phyloP scores from a whole-genome alignment of 1,140 invertebrate genomes.

The Drosophila punjabiensis region DNA sequence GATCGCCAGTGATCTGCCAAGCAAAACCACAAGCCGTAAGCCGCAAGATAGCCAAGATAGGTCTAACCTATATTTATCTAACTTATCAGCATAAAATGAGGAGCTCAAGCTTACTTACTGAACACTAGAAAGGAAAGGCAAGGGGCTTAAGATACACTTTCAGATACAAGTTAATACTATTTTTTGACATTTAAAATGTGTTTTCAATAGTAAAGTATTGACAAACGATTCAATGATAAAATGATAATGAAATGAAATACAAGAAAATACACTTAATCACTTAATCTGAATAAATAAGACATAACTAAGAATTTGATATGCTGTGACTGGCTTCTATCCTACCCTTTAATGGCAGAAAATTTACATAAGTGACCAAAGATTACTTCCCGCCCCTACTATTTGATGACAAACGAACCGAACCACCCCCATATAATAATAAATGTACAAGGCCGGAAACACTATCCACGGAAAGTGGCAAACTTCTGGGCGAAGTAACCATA shows the following conservation, averaged over 20 bases:
- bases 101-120: slow-evolving; percentile 31
- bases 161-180: background rate
- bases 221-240: background rate
- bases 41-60: slow-evolving; percentile 30
- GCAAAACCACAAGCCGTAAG: slow-evolving; percentile 44
- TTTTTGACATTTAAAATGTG: background rate
- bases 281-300: slow-evolving; percentile 8
- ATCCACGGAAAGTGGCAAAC: slow-evolving; percentile 24
- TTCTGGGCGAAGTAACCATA: slow-evolving; percentile 19
- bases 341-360: slow-evolving; percentile 18
- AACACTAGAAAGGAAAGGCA: background rate
- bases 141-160: slow-evolving; percentile 9
- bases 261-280: background rate
- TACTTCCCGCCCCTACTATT: slow-evolving; percentile 22
- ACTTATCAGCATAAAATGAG: slow-evolving; percentile 38
- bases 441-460: slow-evolving; percentile 19
- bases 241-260: background rate
- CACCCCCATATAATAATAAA: slow-evolving; percentile 3
- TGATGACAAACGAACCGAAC: background rate
- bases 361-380: slow-evolving; percentile 34
- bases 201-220: background rate
- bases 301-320: slow-evolving; percentile 10
- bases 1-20: slow-evolving; percentile 27
- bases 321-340: slow-evolving; percentile 4
- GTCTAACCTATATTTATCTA: slow-evolving; percentile 40